Evolutionary conservation across 2,797 vertebrate genomes (phyloP).

Genomic region (Oreonectes daqikongensis): DNA sequence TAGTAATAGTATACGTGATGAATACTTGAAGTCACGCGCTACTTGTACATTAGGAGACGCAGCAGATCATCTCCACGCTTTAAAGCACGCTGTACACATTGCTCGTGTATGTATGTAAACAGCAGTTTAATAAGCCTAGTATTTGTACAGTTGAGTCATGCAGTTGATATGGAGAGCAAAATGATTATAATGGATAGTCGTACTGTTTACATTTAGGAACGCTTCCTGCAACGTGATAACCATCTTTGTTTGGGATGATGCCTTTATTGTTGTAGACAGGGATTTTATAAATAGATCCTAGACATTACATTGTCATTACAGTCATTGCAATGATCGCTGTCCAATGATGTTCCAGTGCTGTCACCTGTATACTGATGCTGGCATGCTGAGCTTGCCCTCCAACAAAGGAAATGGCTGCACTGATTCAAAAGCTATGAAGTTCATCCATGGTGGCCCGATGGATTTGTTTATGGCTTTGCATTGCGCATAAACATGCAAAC

Average conservation of each 20-base stretch:
- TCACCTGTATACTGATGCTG: neutral
- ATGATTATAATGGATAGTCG: constrained; percentile 3
- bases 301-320: neutral
- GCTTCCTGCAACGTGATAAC: neutral
- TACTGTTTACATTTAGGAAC: constrained; percentile 14
- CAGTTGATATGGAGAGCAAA: neutral
- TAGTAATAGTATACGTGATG: too few relatives aligned
- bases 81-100: neutral
- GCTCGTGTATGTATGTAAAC: constrained; percentile 1
- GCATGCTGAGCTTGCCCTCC: constrained; percentile 11
- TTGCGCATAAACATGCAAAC: constrained; percentile 58
- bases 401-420: constrained; percentile 23
- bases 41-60: neutral
- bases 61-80: too few relatives aligned
- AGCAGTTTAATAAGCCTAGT: constrained; percentile 7
- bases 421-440: constrained; percentile 41
- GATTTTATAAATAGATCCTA: neutral
- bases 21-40: neutral
- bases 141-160: constrained; percentile 11
- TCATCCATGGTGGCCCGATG: constrained; percentile 23
- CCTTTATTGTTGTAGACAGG: constrained; percentile 13
- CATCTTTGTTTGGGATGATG: constrained; percentile 2
- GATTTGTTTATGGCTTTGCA: constrained; percentile 62
- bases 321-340: neutral
- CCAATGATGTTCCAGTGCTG: neutral